Evolutionary conservation across 2,888 invertebrate species (phyloP).

Genomic region (Ennomos fuscantarius): DNA sequence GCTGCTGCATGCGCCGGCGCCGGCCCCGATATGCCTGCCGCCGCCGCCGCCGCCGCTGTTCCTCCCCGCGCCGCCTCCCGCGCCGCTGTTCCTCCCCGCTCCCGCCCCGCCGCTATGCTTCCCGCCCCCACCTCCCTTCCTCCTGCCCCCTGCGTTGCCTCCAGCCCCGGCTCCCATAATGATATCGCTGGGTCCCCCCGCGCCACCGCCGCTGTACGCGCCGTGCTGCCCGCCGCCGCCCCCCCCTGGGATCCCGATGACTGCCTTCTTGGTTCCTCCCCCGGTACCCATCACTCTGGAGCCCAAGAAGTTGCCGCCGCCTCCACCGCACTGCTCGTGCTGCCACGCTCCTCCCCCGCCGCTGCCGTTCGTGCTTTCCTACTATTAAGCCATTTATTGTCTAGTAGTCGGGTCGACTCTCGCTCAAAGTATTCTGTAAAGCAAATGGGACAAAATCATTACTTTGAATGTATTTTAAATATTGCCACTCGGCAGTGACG

Average conservation of each 20-base stretch:
- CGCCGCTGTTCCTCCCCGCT: constrained; percentile 41
- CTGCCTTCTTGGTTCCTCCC: constrained; percentile 68
- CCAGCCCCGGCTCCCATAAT: constrained; percentile 54
- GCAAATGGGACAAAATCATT: background rate
- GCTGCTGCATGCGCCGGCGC: constrained; percentile 42
- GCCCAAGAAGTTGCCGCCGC: constrained; percentile 61
- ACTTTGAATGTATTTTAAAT: too few relatives aligned
- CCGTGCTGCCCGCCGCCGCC: constrained; percentile 49
- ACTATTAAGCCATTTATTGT: background rate
- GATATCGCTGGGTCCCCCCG: constrained; percentile 59
- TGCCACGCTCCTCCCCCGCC: constrained; percentile 18
- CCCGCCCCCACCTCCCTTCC: constrained; percentile 37
- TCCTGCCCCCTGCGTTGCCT: constrained; percentile 40
- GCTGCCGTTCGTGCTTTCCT: constrained; percentile 1
- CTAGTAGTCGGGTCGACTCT: too few relatives aligned
- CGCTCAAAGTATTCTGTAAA: too few relatives aligned
- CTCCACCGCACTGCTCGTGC: constrained; percentile 33
- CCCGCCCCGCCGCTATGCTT: constrained; percentile 44
- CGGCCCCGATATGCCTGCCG: constrained; percentile 38
- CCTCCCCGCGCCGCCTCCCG: constrained; percentile 45
- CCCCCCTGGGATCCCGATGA: constrained; percentile 66
- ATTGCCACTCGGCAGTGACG: too few relatives aligned
- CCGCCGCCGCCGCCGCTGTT: constrained; percentile 34
- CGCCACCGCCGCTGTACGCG: constrained; percentile 48
- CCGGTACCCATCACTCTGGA: constrained; percentile 71